phyloP scores from a whole-genome alignment of 2,113 vertebrate genomes.

The Nycticryphes semicollaris region DNA sequence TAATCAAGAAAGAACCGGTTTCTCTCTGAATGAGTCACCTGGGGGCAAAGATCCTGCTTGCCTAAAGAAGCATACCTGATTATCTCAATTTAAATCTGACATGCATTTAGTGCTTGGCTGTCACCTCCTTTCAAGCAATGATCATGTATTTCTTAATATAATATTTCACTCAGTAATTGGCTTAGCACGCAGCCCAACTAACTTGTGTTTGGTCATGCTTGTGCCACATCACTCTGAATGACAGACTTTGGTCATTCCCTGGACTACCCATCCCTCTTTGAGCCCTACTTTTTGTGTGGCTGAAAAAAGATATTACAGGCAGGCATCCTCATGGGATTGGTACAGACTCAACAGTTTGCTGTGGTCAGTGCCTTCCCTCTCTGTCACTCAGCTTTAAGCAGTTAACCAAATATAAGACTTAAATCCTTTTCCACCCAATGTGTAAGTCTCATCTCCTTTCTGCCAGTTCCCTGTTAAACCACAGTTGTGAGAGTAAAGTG shows the following conservation, averaged over 20 bases:
- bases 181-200: neutral
- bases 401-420: neutral
- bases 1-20: neutral
- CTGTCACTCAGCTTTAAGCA: neutral
- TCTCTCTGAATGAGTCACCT: neutral
- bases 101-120: neutral
- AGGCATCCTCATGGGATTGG: rapidly evolving
- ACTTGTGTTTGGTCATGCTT: rapidly evolving
- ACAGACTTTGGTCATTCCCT: neutral
- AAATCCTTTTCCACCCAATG: neutral
- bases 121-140: neutral
- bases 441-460: neutral
- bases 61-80: neutral
- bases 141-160: neutral
- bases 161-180: neutral
- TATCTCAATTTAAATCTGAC: neutral
- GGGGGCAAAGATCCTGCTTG: neutral
- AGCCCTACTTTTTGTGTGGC: neutral
- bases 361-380: neutral
- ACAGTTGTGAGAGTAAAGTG: neutral
- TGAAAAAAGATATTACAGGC: neutral
- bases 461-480: neutral
- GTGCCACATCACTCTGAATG: rapidly evolving
- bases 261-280: neutral
- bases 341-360: neutral